These are phyloP conservation scores for Stigmatopora nigra DNA, from an alignment of 2,113 vertebrate genomes.

Conservation along the genomic window DNA sequence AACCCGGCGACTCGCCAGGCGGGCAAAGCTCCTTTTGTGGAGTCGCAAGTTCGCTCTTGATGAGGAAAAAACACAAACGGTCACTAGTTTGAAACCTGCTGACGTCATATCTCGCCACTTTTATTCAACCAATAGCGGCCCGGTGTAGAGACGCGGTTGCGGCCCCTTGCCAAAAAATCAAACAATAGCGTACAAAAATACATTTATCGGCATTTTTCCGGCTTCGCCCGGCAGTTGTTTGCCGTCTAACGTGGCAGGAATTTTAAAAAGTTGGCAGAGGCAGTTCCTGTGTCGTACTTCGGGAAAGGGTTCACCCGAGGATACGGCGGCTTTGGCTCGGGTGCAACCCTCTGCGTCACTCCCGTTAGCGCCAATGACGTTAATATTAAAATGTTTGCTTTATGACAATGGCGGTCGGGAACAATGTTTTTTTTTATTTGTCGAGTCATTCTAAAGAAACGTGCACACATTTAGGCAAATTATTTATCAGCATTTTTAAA, in stretches of 20 bases:
- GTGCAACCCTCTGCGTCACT: slow-evolving; percentile 65
- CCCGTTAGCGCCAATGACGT: slow-evolving; percentile 64
- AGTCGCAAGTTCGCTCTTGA: slow-evolving; percentile 10
- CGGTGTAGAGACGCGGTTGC: slow-evolving; percentile 27
- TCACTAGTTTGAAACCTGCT: slow-evolving; percentile 66
- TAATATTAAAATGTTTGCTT: slow-evolving; percentile 61
- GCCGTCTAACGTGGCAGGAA: slow-evolving; percentile 61
- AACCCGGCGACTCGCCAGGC: neutral
- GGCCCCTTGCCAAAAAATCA: slow-evolving; percentile 28
- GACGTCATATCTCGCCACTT: slow-evolving; percentile 94
- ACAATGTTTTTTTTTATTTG: neutral
- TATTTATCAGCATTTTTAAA: neutral
- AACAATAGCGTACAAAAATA: slow-evolving; percentile 58
- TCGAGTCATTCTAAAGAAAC: neutral
- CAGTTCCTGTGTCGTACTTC: slow-evolving; percentile 58
- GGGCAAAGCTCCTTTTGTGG: neutral
- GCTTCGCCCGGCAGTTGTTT: slow-evolving; percentile 56
- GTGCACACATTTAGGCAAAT: neutral
- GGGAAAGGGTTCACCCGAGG: slow-evolving; percentile 70
- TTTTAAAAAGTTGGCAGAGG: slow-evolving; percentile 64
- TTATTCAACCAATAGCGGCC: slow-evolving; percentile 69
- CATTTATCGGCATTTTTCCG: slow-evolving; percentile 15
- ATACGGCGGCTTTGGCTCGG: slow-evolving; percentile 66
- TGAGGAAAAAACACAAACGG: slow-evolving; percentile 67
- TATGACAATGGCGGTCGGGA: slow-evolving; percentile 46